Base-by-base conservation (phyloP, 2,113 vertebrate genomes). In the Ammospiza nelsoni region DNA sequence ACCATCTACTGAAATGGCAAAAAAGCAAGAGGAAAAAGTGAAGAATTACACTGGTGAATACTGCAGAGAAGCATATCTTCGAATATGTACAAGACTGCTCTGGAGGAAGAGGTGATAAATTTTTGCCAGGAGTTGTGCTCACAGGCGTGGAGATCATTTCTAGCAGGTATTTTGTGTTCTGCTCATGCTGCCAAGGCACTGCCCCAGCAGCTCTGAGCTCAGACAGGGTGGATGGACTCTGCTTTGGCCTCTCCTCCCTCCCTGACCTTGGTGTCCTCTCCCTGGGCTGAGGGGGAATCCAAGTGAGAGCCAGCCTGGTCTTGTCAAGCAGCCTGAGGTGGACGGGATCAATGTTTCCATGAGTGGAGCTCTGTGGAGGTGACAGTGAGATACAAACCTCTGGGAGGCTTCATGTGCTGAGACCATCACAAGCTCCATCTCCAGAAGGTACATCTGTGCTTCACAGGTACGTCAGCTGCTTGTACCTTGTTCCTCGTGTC, bases 41-140 rank as follows among this genome's bases (percentile, higher is more conserved):
- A 92, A 71, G 68, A 82, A 83, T 88, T 90, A 74, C 76, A 77
- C 23, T 6, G 11, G 68, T 43, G 33, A 92, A 58, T 84, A 37
- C n/a, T 41, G 62, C 1, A 0, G 49, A 73, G 84, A 57, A 93
- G 63, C 17, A 0, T 31, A 39, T 55, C 77, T 87, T 84, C 77
- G 65, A 58, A 68, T 69, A 77, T 7, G 17, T 73, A 57, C 68
- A 52, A 78, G 48, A 6, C 28, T 62, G 33, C 84, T 81, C 65
- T 55, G 72, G 81, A 84, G 57, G 41, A 80, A 71, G 46, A 88
- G 37, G 29, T 76, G 89, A 67, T 72, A 41, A 14, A 18, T 61
- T 79, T 82, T 87, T 67, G 84, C 52, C 41, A n/a, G 3, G 12
- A 48, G 5, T 72, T 33, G 37, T 84, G 52, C 61, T 92, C 58